Conservation (phyloP, 1,140 invertebrate genomes). For the Sycobia sp. region DNA sequence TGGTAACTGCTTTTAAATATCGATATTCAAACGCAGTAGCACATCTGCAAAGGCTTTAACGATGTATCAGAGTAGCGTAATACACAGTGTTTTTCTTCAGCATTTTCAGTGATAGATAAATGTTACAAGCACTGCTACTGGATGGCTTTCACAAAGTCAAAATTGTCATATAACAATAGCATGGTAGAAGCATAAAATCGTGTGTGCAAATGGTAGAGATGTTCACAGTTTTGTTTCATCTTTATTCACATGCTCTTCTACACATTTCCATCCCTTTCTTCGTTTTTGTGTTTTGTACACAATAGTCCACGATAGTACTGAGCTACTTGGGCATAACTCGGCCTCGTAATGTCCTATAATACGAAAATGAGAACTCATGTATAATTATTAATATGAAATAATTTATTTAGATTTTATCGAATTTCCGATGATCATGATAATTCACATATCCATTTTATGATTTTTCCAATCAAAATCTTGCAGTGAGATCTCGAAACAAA, state of each 20-base stretch:
- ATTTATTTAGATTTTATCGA: slow-evolving; percentile 9
- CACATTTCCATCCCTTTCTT: slow-evolving; percentile 58
- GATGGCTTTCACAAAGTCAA: slow-evolving; percentile 6
- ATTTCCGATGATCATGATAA: not conserved
- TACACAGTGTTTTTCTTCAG: slow-evolving; percentile 25
- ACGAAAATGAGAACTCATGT: slow-evolving; percentile 35
- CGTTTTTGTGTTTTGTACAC: slow-evolving; percentile 63
- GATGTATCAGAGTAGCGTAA: slow-evolving; percentile 15
- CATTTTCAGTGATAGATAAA: slow-evolving; percentile 18
- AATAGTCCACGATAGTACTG: slow-evolving; percentile 70
- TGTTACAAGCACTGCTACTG: slow-evolving; percentile 1
- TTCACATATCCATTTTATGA: not conserved
- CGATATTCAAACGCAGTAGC: slow-evolving; percentile 51
- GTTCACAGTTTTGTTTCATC: slow-evolving; percentile 3
- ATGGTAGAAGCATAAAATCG: slow-evolving; percentile 5
- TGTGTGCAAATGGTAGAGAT: slow-evolving; percentile 1
- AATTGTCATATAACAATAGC: slow-evolving; percentile 7
- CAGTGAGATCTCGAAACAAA: not conserved
- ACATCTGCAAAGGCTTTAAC: slow-evolving; percentile 48
- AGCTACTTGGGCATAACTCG: slow-evolving; percentile 85
- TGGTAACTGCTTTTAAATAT: slow-evolving; percentile 54
- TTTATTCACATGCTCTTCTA: slow-evolving; percentile 57
- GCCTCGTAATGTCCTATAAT: slow-evolving; percentile 64
- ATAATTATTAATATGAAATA: slow-evolving; percentile 10
- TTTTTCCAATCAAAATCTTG: not conserved